Percentiles rank a stretch among this genome's conserved stretches.
Conservation (phyloP, 1,140 invertebrate species). For the Bombus ignitus region DNA sequence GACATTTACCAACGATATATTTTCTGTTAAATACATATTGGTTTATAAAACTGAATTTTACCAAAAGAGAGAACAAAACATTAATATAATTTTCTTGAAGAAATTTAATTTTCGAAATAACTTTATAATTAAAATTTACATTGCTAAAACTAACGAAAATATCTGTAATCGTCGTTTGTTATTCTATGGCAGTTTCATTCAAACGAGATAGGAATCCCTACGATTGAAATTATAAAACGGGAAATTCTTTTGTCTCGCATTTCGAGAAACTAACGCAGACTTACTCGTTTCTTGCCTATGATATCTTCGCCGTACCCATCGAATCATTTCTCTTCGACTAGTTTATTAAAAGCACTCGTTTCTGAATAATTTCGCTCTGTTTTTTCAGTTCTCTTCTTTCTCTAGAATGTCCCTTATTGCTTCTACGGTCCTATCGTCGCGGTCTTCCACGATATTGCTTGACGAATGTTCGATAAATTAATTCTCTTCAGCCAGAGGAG, state of each 20-base stretch:
- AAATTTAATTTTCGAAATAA: no score
- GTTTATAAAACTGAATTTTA: no score
- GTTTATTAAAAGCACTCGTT: neutral
- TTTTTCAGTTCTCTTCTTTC: neutral
- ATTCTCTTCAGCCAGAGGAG: neutral
- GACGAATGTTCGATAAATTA: neutral
- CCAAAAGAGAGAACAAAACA: no score
- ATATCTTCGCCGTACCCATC: neutral
- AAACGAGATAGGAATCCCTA: neutral
- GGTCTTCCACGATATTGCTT: neutral
- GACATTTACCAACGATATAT: no score
- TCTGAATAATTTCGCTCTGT: neutral
- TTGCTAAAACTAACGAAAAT: neutral
- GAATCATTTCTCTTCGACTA: neutral
- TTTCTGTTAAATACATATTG: no score
- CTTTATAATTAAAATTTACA: neutral
- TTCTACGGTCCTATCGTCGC: neutral
- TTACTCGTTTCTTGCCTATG: no score
- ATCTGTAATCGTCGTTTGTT: neutral
- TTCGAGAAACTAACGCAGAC: no score
- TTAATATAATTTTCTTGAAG: no score
- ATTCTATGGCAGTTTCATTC: neutral
- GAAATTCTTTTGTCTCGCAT: neutral
- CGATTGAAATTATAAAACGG: neutral
- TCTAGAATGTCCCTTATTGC: neutral